Evolutionary conservation across 2,113 vertebrate species (phyloP).

Genomic region (Cavia aperea): DNA sequence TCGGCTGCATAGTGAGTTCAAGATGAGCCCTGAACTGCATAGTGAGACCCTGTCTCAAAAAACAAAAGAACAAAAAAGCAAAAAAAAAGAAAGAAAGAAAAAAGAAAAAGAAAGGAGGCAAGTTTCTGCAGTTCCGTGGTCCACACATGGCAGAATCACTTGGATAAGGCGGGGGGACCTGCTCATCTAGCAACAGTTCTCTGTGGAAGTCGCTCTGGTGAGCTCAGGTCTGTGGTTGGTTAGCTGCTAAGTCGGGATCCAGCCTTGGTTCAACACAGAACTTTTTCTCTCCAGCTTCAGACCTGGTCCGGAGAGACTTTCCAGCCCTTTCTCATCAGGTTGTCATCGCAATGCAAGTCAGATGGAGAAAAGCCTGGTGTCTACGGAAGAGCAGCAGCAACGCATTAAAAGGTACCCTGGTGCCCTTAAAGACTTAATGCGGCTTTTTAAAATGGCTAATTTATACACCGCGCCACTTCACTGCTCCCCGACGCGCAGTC

Average conservation of each 20-base stretch:
- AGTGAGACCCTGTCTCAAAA: not conserved
- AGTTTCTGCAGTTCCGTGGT: not conserved
- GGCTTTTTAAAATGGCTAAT: slow-evolving; percentile 59
- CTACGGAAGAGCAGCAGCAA: slow-evolving; percentile 51
- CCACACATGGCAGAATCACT: not conserved
- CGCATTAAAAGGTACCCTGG: slow-evolving; percentile 47
- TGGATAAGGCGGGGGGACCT: not conserved
- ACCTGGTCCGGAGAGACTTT: slow-evolving; percentile 5
- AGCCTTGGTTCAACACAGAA: not conserved
- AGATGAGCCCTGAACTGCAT: not conserved
- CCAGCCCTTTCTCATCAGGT: not conserved
- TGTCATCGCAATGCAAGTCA: slow-evolving; percentile 52
- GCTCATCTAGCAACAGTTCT: not conserved
- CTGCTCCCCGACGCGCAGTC: not conserved
- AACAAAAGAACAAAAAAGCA: not conserved
- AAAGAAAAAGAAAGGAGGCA: not conserved
- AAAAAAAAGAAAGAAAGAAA: not conserved
- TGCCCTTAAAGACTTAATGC: slow-evolving; percentile 53
- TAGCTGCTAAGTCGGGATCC: not conserved
- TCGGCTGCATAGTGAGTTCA: not conserved
- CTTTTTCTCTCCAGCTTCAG: slow-evolving; percentile 4
- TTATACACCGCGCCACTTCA: slow-evolving; percentile 48
- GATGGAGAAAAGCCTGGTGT: slow-evolving; percentile 29
- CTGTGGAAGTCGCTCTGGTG: not conserved
- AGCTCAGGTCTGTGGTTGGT: not conserved